phyloP scores from a whole-genome alignment of 2,888 invertebrate species.

The Cheilosia urbana region DNA sequence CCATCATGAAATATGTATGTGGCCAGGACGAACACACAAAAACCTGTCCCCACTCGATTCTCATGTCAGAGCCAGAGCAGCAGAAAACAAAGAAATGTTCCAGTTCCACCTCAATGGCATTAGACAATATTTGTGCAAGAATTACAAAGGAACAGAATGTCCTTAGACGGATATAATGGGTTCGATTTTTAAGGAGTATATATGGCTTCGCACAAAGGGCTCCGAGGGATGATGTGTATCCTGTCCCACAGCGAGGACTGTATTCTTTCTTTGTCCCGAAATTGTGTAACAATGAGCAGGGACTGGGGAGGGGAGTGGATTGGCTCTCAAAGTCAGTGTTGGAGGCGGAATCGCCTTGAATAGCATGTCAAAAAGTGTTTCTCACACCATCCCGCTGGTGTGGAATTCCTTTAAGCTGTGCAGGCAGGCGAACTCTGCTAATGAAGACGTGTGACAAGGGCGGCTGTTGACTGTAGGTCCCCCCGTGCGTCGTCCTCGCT shows the following conservation, averaged over 20 bases:
- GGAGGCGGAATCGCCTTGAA: background rate
- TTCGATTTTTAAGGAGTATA: slow-evolving; percentile 36
- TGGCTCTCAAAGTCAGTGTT: background rate
- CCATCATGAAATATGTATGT: slow-evolving; percentile 39
- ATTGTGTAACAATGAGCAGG: slow-evolving; percentile 25
- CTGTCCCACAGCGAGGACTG: background rate
- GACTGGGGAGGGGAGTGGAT: background rate
- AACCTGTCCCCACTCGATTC: background rate
- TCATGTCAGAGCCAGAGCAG: slow-evolving; percentile 34
- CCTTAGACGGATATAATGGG: slow-evolving; percentile 49
- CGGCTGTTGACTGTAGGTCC: slow-evolving; percentile 13
- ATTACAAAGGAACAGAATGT: slow-evolving; percentile 42
- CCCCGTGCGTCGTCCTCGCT: too few species aligned
- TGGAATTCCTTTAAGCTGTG: slow-evolving; percentile 40
- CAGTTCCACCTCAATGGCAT: slow-evolving; percentile 26
- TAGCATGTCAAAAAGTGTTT: background rate
- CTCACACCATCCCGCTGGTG: slow-evolving; percentile 8
- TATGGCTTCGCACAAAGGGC: background rate
- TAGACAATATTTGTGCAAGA: slow-evolving; percentile 47
- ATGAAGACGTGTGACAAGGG: slow-evolving; percentile 47
- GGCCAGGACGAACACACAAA: background rate
- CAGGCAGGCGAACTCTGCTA: background rate
- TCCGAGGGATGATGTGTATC: background rate
- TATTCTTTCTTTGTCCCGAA: slow-evolving; percentile 24
- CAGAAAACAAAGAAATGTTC: slow-evolving; percentile 31